Percentiles rank a stretch among this genome's conserved stretches.
Evolutionary conservation across 1,140 invertebrate species (phyloP).

Genomic region (Pectinophora gossypiella): DNA sequence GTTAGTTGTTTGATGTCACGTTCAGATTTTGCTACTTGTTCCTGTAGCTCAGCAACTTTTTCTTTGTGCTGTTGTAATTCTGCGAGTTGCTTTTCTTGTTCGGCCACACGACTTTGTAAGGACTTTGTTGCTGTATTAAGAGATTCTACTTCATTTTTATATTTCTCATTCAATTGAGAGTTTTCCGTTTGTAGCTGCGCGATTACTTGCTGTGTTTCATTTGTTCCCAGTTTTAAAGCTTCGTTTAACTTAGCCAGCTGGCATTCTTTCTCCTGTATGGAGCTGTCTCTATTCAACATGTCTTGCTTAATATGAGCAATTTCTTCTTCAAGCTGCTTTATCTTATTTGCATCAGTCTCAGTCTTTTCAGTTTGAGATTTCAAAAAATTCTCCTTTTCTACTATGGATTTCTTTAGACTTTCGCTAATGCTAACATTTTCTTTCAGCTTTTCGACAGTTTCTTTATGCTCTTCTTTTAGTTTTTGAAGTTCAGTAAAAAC

Average conservation of each 20-base stretch:
- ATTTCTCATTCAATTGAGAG: conserved; percentile 47
- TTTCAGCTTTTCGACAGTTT: conserved; percentile 31
- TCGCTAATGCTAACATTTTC: conserved; percentile 33
- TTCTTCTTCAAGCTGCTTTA: conserved; percentile 44
- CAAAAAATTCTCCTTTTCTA: conserved; percentile 61
- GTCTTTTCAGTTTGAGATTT: conserved; percentile 71
- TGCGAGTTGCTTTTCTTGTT: conserved; percentile 68
- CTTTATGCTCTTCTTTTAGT: conserved; percentile 55
- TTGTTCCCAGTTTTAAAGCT: conserved; percentile 31
- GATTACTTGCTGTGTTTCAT: conserved; percentile 38
- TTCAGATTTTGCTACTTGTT: conserved; percentile 61
- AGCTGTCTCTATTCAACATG: conserved; percentile 33
- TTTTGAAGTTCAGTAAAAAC: conserved; percentile 56
- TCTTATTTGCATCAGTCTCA: conserved; percentile 54
- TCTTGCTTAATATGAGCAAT: conserved; percentile 41
- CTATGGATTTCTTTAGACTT: conserved; percentile 39
- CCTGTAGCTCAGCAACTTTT: conserved; percentile 69
- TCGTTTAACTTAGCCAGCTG: conserved; percentile 40
- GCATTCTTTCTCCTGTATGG: conserved; percentile 41
- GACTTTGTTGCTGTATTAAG: conserved; percentile 73
- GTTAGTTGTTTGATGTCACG: conserved; percentile 64
- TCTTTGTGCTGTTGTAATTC: conserved; percentile 71
- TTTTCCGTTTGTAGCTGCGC: conserved; percentile 46
- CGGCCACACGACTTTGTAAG: conserved; percentile 71
- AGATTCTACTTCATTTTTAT: conserved; percentile 48